A percentile compares a stretch with the other conserved stretches of the same genome.
These are phyloP conservation scores for Drosophila paracracens DNA, from an alignment of 2,888 invertebrate genomes.

Conservation along the genomic window DNA sequence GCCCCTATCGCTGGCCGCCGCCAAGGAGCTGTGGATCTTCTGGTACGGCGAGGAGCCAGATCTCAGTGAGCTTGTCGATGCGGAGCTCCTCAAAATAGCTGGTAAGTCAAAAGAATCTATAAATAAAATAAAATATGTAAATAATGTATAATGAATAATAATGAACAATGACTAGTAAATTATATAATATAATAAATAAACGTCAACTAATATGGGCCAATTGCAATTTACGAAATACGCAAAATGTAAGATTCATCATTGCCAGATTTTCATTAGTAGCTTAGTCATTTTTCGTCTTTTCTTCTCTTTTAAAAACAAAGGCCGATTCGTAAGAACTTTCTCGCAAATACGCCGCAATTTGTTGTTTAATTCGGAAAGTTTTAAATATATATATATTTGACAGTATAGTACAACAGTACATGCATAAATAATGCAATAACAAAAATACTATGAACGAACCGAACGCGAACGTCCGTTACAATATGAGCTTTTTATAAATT, in stretches of 20 bases:
- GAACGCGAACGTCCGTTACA: conserved; percentile 33
- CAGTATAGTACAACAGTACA: neutral
- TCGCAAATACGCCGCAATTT: neutral
- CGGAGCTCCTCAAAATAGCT: conserved; percentile 92
- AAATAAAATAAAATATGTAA: neutral
- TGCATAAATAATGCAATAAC: conserved; percentile 23
- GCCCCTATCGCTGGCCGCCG: conserved; percentile 92
- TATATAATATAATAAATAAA: neutral
- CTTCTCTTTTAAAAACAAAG: neutral
- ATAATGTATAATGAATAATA: neutral
- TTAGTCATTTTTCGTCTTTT: neutral
- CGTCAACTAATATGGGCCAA: neutral
- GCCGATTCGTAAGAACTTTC: neutral
- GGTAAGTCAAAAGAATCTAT: conserved; percentile 88
- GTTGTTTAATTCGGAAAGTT: neutral
- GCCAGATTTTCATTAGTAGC: neutral
- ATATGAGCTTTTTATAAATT: conserved; percentile 71
- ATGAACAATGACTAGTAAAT: neutral
- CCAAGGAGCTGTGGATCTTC: conserved; percentile 99
- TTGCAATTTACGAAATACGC: neutral
- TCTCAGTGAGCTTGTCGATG: conserved; percentile 92
- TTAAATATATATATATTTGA: neutral
- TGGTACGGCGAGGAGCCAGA: conserved; percentile 99
- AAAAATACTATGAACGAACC: conserved; percentile 25
- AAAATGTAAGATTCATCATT: neutral